Percentiles rank a stretch among this genome's conserved stretches.
phyloP scores from a whole-genome alignment of 1,140 invertebrate species.

The Leptinotarsa lineolata region DNA sequence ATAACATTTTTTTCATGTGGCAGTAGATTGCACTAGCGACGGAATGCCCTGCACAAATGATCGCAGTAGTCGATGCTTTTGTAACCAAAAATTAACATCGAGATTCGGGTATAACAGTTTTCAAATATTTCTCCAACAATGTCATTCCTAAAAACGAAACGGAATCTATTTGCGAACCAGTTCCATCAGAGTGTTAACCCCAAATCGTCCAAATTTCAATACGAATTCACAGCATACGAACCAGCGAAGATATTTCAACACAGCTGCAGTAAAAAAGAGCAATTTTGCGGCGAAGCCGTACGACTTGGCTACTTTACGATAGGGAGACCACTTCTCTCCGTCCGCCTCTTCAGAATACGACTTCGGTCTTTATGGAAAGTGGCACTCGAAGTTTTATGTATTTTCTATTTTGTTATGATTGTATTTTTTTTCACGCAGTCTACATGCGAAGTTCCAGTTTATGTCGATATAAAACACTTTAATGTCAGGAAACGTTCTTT shows the following conservation, averaged over 20 bases:
- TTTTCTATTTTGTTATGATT: conserved; percentile 33
- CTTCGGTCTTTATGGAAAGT: conserved; percentile 29
- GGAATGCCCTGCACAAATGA: too few species aligned
- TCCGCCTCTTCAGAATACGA: conserved; percentile 8
- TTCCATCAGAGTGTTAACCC: not conserved
- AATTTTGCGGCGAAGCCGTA: conserved; percentile 23
- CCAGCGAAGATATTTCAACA: conserved; percentile 18
- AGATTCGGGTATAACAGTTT: too few species aligned
- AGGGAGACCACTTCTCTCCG: conserved; percentile 3
- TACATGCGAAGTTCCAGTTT: not conserved
- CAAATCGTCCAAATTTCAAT: conserved; percentile 24
- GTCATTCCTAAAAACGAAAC: too few species aligned
- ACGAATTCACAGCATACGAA: conserved; percentile 20
- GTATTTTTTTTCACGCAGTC: conserved; percentile 21
- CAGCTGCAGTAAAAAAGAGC: conserved; percentile 29
- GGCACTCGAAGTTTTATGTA: conserved; percentile 29
- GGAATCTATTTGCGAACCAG: too few species aligned
- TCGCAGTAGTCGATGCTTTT: too few species aligned
- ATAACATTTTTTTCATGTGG: too few species aligned
- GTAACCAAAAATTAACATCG: too few species aligned
- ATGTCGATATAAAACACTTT: conserved; percentile 8
- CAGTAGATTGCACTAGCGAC: too few species aligned
- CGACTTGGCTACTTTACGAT: conserved; percentile 28
- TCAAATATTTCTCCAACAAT: too few species aligned
- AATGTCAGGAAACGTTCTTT: not conserved